Percentiles rank a stretch among this genome's conserved stretches.
Evolutionary conservation across 2,113 vertebrate species (phyloP).

Genomic region (Alexandromys fortis): DNA sequence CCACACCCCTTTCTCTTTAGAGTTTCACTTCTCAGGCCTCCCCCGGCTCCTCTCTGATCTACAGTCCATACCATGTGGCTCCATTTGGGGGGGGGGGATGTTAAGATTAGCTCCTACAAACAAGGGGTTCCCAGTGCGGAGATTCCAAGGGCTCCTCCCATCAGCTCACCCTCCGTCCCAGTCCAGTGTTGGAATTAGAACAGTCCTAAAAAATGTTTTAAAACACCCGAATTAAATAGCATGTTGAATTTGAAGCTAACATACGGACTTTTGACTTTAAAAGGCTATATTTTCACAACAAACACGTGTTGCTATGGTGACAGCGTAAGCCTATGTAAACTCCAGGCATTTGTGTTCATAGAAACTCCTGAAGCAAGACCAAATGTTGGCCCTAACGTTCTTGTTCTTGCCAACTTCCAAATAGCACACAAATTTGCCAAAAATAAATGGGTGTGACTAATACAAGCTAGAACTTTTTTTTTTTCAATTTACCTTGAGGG

Average conservation of each 20-base stretch:
- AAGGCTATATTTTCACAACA: constrained; percentile 87
- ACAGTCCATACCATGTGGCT: not conserved
- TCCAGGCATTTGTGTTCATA: constrained; percentile 87
- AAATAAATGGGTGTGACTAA: constrained; percentile 90
- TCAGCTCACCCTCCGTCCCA: not conserved
- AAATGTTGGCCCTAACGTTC: constrained; percentile 87
- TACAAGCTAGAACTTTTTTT: constrained; percentile 82
- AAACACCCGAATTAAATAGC: constrained; percentile 75
- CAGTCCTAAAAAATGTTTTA: constrained; percentile 66
- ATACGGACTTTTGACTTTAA: constrained; percentile 83
- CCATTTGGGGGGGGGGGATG: not conserved
- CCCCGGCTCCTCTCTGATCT: not conserved
- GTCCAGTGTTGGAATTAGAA: constrained; percentile 59
- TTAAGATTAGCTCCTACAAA: constrained; percentile 18
- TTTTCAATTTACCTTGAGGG: constrained; percentile 81
- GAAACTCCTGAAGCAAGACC: constrained; percentile 89
- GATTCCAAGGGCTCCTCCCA: not conserved
- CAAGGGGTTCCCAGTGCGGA: not conserved
- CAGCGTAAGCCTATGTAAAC: constrained; percentile 87
- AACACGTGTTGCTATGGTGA: constrained; percentile 85
- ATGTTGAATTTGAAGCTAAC: constrained; percentile 81
- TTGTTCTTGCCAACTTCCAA: constrained; percentile 87
- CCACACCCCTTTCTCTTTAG: not conserved
- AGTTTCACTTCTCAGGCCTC: not conserved
- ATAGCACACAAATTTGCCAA: constrained; percentile 87